phyloP scores from a whole-genome alignment of 2,797 vertebrate genomes.

The Tympanoctomys barrerae region DNA sequence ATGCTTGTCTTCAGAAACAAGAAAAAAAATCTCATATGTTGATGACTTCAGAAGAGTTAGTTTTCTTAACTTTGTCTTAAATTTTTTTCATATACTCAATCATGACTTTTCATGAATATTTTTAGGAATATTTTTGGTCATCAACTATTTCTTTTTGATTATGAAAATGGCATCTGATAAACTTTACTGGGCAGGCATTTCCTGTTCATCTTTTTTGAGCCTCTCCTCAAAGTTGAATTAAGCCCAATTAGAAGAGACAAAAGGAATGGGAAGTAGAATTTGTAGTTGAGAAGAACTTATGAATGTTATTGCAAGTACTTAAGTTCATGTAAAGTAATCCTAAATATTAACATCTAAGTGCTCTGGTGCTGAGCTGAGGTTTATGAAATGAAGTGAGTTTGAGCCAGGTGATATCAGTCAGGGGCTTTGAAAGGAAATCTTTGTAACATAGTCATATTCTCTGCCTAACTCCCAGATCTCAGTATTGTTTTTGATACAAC shows the following conservation, averaged over 20 bases:
- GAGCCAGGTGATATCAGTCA: neutral
- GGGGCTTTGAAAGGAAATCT: neutral
- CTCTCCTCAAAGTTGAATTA: neutral
- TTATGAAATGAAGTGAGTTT: neutral
- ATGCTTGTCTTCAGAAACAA: conserved; percentile 17
- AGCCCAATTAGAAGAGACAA: neutral
- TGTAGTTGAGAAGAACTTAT: conserved; percentile 25
- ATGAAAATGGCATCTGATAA: neutral
- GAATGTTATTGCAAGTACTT: neutral
- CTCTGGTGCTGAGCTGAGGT: neutral
- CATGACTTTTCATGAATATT: neutral
- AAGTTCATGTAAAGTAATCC: neutral
- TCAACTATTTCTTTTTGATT: neutral
- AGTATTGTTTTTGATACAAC: neutral
- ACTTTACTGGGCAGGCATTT: neutral
- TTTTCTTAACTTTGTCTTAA: conserved; percentile 26
- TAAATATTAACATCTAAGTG: neutral
- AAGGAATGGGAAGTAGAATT: conserved; percentile 1
- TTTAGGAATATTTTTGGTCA: neutral
- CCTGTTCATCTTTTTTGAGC: neutral
- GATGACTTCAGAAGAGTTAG: neutral
- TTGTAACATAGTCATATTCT: neutral
- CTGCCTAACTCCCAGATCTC: neutral
- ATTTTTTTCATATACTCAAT: conserved; percentile 27
- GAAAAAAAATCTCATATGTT: conserved; percentile 1